phyloP scores from a whole-genome alignment of 2,888 invertebrate genomes.

The Ophraella communa region DNA sequence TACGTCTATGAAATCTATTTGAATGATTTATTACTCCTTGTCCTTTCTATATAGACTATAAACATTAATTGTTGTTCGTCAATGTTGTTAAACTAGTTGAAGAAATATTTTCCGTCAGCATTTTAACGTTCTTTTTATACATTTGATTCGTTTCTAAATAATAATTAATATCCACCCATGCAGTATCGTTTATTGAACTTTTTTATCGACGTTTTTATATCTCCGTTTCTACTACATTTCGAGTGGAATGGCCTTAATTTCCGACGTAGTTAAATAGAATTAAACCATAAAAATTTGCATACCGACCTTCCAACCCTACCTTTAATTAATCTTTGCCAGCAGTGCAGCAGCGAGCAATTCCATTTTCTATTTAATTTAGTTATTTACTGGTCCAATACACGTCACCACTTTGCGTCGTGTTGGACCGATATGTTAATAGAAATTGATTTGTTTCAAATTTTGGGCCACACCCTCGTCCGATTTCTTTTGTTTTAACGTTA shows the following conservation, averaged over 20 bases:
- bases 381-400: constrained; percentile 49
- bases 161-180: too few species aligned
- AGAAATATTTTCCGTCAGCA: too few species aligned
- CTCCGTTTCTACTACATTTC: constrained; percentile 19
- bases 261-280: constrained; percentile 39
- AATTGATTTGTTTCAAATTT: constrained; percentile 13
- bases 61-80: too few species aligned
- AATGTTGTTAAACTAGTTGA: too few species aligned
- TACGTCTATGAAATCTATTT: too few species aligned
- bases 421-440: constrained; percentile 9
- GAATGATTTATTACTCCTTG: too few species aligned
- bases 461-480: too few species aligned
- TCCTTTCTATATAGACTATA: too few species aligned
- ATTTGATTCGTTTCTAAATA: too few species aligned
- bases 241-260: constrained; percentile 39
- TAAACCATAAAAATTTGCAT: constrained; percentile 49
- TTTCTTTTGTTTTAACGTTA: too few species aligned
- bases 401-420: constrained; percentile 23
- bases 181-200: not conserved
- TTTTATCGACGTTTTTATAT: constrained; percentile 3
- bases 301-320: constrained; percentile 41
- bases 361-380: constrained; percentile 53
- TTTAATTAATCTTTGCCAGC: constrained; percentile 48
- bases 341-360: constrained; percentile 36
- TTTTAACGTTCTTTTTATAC: too few species aligned